These are phyloP conservation scores for Buathra laborator DNA, from an alignment of 2,888 invertebrate species.

Conservation along the genomic window DNA sequence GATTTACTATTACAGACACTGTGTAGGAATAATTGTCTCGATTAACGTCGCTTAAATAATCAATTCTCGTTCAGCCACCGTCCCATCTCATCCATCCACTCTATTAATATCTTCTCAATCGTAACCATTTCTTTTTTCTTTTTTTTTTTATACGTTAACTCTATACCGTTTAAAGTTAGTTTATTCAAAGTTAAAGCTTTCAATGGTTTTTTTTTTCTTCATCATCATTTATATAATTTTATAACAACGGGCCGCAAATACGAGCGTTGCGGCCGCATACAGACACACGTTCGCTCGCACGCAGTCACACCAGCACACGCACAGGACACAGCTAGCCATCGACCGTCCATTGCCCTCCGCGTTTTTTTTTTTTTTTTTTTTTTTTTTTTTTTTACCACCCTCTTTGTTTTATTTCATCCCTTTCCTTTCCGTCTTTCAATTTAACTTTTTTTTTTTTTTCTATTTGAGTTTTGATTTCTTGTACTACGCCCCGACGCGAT, in stretches of 20 bases:
- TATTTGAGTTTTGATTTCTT: constrained; percentile 60
- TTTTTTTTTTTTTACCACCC: constrained; percentile 24
- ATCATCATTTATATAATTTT: constrained; percentile 75
- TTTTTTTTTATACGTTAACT: constrained; percentile 70
- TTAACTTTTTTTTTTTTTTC: constrained; percentile 36
- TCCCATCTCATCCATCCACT: constrained; percentile 43
- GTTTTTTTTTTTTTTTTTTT: constrained; percentile 32
- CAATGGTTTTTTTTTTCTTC: constrained; percentile 75
- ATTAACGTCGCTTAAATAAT: not conserved
- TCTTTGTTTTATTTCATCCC: constrained; percentile 23
- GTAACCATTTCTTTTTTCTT: constrained; percentile 44
- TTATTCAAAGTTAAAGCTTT: constrained; percentile 83
- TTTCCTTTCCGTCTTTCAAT: constrained; percentile 21
- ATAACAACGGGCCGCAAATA: constrained; percentile 79
- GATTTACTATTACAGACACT: not conserved
- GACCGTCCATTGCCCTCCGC: constrained; percentile 65
- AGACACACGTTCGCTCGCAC: constrained; percentile 65
- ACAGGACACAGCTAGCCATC: constrained; percentile 70
- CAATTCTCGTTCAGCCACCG: constrained; percentile 53
- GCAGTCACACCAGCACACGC: constrained; percentile 58
- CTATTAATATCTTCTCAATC: constrained; percentile 59
- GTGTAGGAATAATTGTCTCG: no score
- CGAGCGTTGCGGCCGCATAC: constrained; percentile 70
- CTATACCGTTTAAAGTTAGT: constrained; percentile 79
- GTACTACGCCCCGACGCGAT: constrained; percentile 30